Evolutionary conservation across 2,888 invertebrate genomes (phyloP).

Genomic region (Temnothorax rugatulus): DNA sequence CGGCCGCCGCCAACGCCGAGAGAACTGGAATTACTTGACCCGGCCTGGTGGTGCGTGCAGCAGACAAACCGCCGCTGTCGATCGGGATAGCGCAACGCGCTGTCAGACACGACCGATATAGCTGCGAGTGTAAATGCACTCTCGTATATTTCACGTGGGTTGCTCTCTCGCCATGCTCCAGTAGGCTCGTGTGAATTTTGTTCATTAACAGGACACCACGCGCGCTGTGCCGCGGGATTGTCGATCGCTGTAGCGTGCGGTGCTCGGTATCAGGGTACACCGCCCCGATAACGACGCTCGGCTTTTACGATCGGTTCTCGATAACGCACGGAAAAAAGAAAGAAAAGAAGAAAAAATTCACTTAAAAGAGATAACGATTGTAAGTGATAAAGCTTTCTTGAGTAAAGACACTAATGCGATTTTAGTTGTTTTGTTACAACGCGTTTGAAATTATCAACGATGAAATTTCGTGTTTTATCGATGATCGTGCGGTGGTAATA

Average conservation of each 20-base stretch:
- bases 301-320: slow-evolving; percentile 55
- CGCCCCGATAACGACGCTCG: slow-evolving; percentile 62
- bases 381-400: background rate
- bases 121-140: slow-evolving; percentile 52
- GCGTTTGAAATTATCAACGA: slow-evolving; percentile 6
- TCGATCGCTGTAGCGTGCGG: slow-evolving; percentile 34
- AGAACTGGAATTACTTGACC: slow-evolving; percentile 70
- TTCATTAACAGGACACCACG: slow-evolving; percentile 76
- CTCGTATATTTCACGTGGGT: slow-evolving; percentile 66
- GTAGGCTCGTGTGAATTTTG: slow-evolving; percentile 76
- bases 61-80: slow-evolving; percentile 58
- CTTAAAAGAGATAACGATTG: background rate
- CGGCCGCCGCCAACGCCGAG: slow-evolving; percentile 21
- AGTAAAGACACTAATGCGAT: background rate
- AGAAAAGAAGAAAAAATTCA: background rate
- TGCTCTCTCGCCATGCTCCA: slow-evolving; percentile 76
- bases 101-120: slow-evolving; percentile 53
- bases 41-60: slow-evolving; percentile 36
- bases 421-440: background rate
- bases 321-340: background rate
- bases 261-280: slow-evolving; percentile 48
- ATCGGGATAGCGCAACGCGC: slow-evolving; percentile 44
- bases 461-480: slow-evolving; percentile 23
- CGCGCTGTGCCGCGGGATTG: slow-evolving; percentile 54
- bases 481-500: background rate